These are phyloP conservation scores for Eristalis intricaria DNA, from an alignment of 2,888 invertebrate species.

Conservation along the genomic window DNA sequence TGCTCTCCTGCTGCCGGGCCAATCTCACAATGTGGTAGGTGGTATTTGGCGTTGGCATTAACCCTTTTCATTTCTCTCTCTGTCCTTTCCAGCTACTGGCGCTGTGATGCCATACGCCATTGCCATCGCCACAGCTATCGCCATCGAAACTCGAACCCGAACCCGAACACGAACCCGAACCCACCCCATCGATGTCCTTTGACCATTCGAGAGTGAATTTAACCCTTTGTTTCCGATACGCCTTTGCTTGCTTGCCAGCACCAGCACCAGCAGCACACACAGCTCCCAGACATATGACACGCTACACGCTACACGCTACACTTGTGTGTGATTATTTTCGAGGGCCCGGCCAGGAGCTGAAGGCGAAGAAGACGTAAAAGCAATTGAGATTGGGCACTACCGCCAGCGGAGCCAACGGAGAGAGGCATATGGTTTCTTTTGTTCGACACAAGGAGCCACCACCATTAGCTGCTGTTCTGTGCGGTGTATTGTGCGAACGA, in stretches of 20 bases:
- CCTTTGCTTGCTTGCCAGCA: slow-evolving; percentile 68
- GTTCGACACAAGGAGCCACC: slow-evolving; percentile 64
- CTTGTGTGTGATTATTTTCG: slow-evolving; percentile 72
- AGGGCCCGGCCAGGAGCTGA: slow-evolving; percentile 54
- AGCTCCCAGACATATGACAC: slow-evolving; percentile 61
- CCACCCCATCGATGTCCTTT: slow-evolving; percentile 78
- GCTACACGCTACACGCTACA: slow-evolving; percentile 57
- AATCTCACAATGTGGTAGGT: slow-evolving; percentile 76
- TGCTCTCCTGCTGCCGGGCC: slow-evolving; percentile 39
- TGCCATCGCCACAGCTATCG: slow-evolving; percentile 1
- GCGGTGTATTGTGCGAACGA: slow-evolving; percentile 42
- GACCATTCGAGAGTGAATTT: slow-evolving; percentile 80
- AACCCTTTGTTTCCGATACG: slow-evolving; percentile 77
- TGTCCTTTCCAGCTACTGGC: slow-evolving; percentile 68
- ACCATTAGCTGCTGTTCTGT: slow-evolving; percentile 57
- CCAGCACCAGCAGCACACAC: slow-evolving; percentile 19
- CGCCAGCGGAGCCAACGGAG: slow-evolving; percentile 27
- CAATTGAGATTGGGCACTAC: slow-evolving; percentile 64
- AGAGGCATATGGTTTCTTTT: slow-evolving; percentile 69
- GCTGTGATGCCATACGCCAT: neutral
- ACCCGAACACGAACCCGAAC: slow-evolving; percentile 20
- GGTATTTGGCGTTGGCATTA: slow-evolving; percentile 79
- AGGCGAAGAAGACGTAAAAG: slow-evolving; percentile 2
- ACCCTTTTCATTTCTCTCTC: slow-evolving; percentile 75
- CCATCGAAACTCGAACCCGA: slow-evolving; percentile 59